Evolutionary conservation across 2,797 vertebrate species (phyloP).

Genomic region (Enteromius afrohamiltoni): DNA sequence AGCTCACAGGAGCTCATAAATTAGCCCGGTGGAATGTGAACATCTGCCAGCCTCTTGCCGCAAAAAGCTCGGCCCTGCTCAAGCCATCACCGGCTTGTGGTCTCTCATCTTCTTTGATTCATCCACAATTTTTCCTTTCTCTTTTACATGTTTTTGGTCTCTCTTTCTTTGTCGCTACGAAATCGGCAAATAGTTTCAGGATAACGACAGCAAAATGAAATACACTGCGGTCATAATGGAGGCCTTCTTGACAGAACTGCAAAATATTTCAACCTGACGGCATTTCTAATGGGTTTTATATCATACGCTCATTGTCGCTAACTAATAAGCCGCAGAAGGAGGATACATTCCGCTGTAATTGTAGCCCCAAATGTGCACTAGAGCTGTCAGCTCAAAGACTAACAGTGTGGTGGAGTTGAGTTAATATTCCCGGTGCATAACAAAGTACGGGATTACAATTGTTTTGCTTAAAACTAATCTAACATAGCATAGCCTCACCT

Average conservation of each 20-base stretch:
- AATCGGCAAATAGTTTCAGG: slow-evolving; percentile 6
- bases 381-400: slow-evolving; percentile 30
- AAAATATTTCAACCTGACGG: slow-evolving; percentile 11
- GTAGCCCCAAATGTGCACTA: slow-evolving; percentile 34
- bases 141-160: slow-evolving; percentile 26
- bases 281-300: slow-evolving; percentile 30
- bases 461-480: slow-evolving; percentile 36
- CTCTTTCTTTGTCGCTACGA: slow-evolving; percentile 30
- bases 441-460: not conserved
- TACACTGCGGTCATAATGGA: not conserved
- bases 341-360: slow-evolving; percentile 24
- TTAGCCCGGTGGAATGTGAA: slow-evolving; percentile 51
- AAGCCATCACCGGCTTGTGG: slow-evolving; percentile 48
- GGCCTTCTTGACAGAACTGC: not conserved
- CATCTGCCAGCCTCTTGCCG: slow-evolving; percentile 38
- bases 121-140: slow-evolving; percentile 36
- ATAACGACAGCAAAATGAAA: not conserved
- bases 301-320: slow-evolving; percentile 18
- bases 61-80: slow-evolving; percentile 52
- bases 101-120: slow-evolving; percentile 47
- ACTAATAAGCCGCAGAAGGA: slow-evolving; percentile 23
- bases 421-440: slow-evolving; percentile 10
- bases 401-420: slow-evolving; percentile 27
- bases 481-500: slow-evolving; percentile 5
- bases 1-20: slow-evolving; percentile 58